phyloP scores from a whole-genome alignment of 2,113 vertebrate genomes.

The Fulmarus glacialis region DNA sequence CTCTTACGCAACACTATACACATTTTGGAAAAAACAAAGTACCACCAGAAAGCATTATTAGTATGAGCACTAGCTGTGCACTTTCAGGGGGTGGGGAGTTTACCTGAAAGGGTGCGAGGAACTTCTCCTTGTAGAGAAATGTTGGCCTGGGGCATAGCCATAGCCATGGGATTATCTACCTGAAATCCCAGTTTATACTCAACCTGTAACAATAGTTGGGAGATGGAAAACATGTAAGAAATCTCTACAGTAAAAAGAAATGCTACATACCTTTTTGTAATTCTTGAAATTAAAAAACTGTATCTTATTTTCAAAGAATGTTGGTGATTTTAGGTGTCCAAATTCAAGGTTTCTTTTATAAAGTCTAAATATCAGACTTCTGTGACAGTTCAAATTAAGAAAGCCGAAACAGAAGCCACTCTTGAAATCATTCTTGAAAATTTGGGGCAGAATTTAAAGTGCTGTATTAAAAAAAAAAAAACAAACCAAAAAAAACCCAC shows the following conservation, averaged over 20 bases:
- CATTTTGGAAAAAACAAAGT: neutral
- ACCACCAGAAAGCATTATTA: neutral
- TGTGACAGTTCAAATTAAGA: neutral
- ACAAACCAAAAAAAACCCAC: no score
- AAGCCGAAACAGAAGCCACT: neutral
- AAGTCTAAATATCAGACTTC: neutral
- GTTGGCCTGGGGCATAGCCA: constrained; percentile 90
- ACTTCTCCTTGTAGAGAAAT: constrained; percentile 92
- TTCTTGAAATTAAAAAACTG: neutral
- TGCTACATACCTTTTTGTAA: neutral
- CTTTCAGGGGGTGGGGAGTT: neutral
- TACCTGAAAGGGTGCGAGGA: constrained; percentile 89
- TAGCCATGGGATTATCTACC: constrained; percentile 89
- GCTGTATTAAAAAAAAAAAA: neutral
- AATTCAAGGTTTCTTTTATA: neutral
- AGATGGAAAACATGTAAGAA: neutral
- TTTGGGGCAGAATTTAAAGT: neutral
- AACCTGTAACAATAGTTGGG: constrained; percentile 77
- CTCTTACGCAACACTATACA: neutral
- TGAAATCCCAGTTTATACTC: constrained; percentile 93
- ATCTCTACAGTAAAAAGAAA: neutral
- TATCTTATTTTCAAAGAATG: neutral
- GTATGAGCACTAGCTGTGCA: neutral
- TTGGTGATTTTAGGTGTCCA: neutral
- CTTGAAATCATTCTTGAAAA: neutral